A percentile compares a stretch with the other conserved stretches of the same genome.
phyloP scores from a whole-genome alignment of 2,888 invertebrate species.

The Adela reaumurella region DNA sequence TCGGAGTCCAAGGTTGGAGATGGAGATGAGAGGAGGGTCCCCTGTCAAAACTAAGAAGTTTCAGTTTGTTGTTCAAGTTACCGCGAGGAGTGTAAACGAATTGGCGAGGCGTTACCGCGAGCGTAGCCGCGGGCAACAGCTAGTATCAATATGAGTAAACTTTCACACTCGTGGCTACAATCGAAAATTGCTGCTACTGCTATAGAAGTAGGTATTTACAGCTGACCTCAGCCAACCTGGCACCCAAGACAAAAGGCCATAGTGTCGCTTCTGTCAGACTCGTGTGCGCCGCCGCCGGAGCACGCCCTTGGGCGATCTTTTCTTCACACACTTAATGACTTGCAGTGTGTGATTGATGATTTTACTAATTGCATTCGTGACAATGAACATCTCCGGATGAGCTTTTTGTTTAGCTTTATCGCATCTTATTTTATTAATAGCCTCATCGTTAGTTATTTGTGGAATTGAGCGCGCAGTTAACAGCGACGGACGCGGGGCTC shows the following conservation, averaged over 20 bases:
- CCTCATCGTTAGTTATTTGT: neutral
- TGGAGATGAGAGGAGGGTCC: no score
- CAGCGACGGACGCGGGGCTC: neutral
- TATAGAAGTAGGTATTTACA: no score
- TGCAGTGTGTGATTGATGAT: constrained; percentile 42
- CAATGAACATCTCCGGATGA: constrained; percentile 35
- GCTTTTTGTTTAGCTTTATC: constrained; percentile 24
- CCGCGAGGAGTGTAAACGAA: no score
- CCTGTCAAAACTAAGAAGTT: no score
- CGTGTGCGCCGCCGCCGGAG: constrained; percentile 16
- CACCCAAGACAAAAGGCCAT: neutral
- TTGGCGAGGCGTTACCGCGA: no score
- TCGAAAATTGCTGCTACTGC: no score
- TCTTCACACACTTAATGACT: constrained; percentile 30
- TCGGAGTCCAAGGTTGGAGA: no score
- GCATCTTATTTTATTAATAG: constrained; percentile 8
- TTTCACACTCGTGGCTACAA: no score
- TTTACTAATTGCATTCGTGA: constrained; percentile 47
- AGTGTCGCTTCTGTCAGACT: neutral
- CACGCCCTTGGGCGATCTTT: constrained; percentile 37
- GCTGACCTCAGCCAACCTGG: no score
- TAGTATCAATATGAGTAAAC: no score
- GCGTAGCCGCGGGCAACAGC: no score
- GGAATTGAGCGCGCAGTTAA: neutral
- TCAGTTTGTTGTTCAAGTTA: no score